Evolutionary conservation across 2,797 vertebrate species (phyloP).

Genomic region (Ceryle rudis): DNA sequence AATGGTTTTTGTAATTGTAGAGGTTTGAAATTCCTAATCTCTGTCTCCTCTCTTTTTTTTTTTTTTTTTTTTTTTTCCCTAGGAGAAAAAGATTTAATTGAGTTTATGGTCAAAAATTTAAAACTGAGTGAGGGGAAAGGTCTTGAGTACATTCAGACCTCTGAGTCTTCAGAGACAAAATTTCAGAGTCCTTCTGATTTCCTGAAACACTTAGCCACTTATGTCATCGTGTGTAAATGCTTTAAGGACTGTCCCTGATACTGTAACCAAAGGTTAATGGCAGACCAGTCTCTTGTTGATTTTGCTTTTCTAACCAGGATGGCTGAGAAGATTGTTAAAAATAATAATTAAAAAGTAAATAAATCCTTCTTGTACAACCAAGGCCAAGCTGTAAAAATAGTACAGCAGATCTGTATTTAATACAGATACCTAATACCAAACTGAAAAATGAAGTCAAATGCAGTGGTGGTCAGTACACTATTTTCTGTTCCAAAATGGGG

Average conservation of each 20-base stretch:
- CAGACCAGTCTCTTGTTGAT: slow-evolving; percentile 13
- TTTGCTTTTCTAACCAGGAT: slow-evolving; percentile 19
- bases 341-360: not conserved
- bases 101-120: slow-evolving; percentile 47
- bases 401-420: not conserved
- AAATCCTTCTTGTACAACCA: not conserved
- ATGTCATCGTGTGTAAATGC: slow-evolving; percentile 20
- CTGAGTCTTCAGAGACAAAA: slow-evolving; percentile 41
- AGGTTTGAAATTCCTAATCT: slow-evolving; percentile 28
- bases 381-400: not conserved
- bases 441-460: not conserved
- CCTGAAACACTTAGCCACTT: slow-evolving; percentile 47
- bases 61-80: not conserved
- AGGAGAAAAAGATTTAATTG: not conserved
- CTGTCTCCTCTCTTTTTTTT: not conserved
- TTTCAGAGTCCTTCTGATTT: slow-evolving; percentile 46
- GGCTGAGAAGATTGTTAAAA: not conserved
- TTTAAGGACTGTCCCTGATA: not conserved
- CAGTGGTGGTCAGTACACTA: not conserved
- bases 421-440: not conserved
- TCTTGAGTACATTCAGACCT: not conserved
- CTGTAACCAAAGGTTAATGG: slow-evolving; percentile 37
- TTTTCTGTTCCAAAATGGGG: not conserved
- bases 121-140: not conserved
- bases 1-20: slow-evolving; percentile 33